A percentile compares a stretch with the other conserved stretches of the same genome.
These are phyloP conservation scores for Cantharis nigra DNA, from an alignment of 2,888 invertebrate species.

Conservation along the genomic window DNA sequence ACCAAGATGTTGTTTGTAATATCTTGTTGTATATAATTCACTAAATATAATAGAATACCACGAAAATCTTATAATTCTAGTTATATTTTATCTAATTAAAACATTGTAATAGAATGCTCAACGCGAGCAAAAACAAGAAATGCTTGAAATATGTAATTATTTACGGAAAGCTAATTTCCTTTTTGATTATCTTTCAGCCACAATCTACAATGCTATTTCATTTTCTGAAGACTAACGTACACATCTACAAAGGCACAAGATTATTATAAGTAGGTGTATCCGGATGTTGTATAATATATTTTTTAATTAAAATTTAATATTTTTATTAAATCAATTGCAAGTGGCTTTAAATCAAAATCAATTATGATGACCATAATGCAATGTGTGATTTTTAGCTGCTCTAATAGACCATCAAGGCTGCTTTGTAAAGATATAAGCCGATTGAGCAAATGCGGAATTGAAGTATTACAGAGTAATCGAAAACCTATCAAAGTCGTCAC, in stretches of 20 bases:
- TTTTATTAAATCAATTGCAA: background rate
- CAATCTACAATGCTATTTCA: background rate
- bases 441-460: slow-evolving; percentile 32
- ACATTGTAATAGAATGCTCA: background rate
- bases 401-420: slow-evolving; percentile 21
- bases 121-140: background rate
- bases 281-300: background rate
- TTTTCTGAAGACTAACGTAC: background rate
- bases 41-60: background rate
- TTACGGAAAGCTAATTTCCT: background rate
- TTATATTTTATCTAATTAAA: background rate
- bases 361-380: background rate
- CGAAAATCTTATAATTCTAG: background rate
- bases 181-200: background rate
- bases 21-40: background rate
- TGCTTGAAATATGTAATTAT: background rate
- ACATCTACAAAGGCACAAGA: background rate
- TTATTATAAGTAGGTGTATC: background rate
- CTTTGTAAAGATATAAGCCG: slow-evolving; percentile 30
- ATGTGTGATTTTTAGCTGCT: slow-evolving; percentile 13
- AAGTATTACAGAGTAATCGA: slow-evolving; percentile 36
- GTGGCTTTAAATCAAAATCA: background rate
- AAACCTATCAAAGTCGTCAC: slow-evolving; percentile 29
- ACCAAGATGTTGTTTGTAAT: background rate
- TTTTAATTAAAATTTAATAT: slow-evolving; percentile 7